Evolutionary conservation across 2,113 vertebrate genomes (phyloP), one percentile per base, ranked within the genome.

Genomic region (Chloebia gouldiae): DNA sequence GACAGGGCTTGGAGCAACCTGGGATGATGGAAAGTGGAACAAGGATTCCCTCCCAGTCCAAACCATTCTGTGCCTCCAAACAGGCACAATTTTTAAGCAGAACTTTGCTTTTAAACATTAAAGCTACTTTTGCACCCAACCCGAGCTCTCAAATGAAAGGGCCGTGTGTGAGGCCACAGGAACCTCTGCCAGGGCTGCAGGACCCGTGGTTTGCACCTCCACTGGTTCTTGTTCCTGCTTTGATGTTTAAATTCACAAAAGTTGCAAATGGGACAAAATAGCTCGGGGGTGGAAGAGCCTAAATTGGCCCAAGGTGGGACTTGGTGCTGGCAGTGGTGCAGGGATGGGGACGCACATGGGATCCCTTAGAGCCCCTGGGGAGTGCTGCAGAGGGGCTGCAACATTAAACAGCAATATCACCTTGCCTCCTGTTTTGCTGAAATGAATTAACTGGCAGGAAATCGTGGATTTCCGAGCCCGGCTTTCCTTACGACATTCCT

Each of bases 361-460:
- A 82, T n/a, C 81, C 83, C 57, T 87, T 65, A 45, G 11, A 44
- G 93, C 84, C 95, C 54, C 94, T 18, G 30, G 81, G 80, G 89
- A 40, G 86, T 17, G 37, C 91, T 85, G 83, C 54, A 66, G 81
- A 75, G 15, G 66, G 83, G 78, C 44, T 77, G 59, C 83, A 81
- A 40, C 47, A 35, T 78, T 64, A 17, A 37, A 7, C 22, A 61
- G 77, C 81, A 89, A 49, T 49, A 93, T 92, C 93, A 77, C 95
- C 96, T 94, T 76, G 91, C 95, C 95, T 95, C 93, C 96, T 86
- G 81, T 92, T 95, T 83, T 84, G 85, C 97, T 97, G 96, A 97
- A 91, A 88, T 90, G 92, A 97, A 95, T 97, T 95, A 97, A 73
- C 88, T 7, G 83, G n/a, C 96, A 96, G 97, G 97, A 97, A 98